These are phyloP conservation scores for Grapholita molesta DNA, from an alignment of 1,140 invertebrate species.

Conservation along the genomic window DNA sequence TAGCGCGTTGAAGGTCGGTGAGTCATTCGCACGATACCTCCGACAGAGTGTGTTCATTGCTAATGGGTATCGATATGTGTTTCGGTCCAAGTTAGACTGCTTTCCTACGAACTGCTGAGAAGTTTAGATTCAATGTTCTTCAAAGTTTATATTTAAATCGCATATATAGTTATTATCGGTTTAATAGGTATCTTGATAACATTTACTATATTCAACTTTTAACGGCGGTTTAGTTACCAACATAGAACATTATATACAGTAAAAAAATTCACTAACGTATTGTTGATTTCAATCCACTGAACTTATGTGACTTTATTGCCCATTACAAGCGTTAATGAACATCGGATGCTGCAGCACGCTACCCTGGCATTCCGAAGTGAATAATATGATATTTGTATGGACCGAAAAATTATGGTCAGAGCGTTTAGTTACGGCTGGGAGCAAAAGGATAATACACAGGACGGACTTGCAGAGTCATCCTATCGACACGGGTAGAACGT, in stretches of 20 bases:
- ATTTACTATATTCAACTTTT: no score
- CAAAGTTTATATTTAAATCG: no score
- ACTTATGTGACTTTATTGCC: not conserved
- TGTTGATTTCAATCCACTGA: not conserved
- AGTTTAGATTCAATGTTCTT: no score
- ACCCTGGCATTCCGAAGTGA: constrained; percentile 49
- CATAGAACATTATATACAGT: no score
- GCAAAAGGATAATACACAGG: constrained; percentile 57
- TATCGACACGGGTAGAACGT: constrained; percentile 73
- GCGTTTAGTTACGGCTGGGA: constrained; percentile 67
- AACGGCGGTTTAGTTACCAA: no score
- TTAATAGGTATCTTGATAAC: no score
- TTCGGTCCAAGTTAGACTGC: not conserved
- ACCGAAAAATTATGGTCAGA: constrained; percentile 53
- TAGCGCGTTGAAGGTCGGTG: not conserved
- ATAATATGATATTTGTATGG: constrained; percentile 65
- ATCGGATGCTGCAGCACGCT: constrained; percentile 24
- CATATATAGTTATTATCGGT: no score
- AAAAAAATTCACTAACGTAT: no score
- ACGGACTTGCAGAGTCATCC: constrained; percentile 65
- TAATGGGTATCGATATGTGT: not conserved
- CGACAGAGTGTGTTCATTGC: not conserved
- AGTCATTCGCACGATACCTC: not conserved
- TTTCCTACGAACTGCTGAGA: no score
- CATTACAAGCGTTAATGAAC: constrained; percentile 29